Base-by-base conservation (phyloP, 2,888 invertebrate species). In the Automeris io region DNA sequence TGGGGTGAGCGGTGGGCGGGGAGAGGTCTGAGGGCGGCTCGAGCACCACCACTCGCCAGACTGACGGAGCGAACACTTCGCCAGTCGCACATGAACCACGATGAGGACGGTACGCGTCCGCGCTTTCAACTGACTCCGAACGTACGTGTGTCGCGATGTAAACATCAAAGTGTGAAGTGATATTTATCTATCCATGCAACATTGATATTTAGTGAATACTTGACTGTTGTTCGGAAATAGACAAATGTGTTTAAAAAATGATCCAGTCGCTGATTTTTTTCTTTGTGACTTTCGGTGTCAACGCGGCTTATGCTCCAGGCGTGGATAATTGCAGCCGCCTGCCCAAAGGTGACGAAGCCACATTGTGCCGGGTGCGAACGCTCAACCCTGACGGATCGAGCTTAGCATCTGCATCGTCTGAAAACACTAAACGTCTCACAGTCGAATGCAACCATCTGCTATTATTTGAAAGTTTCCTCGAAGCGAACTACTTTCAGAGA, bases 401-500 rank as follows among this genome's bases (percentile, higher is more conserved):
- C 69, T 82, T 92, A 49, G 86, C 87, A 65, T 80, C 89, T 46
- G 76, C 88, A 48, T 78, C 88, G 42, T 61, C 91, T 34, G 95
- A 95, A 64, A 91, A 91, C 36, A 92, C 93, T 25, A 90, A 92
- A 48, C 90, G 89, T 44, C 86, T 96, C 47, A 89, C 90, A 47
- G 88, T 96, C 44, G 90, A 91, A 61, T 96, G 96, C 79, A 93
- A 91, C 77, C 91, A 92, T 62, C 90, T 92, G 54, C 86, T 94
- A 55, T 89, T 93, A 46, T 92, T 92, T 68, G 95, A 95, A 87
- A 95, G 95, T 82, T 90, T 90, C 48, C 80, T 96, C 39, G 90
- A 92, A 45, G 89, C 90, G 7, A 91, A 92, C 60, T 91, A 91
- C 54, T 93, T 95, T 77, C 90, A 91, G 60, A 90, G 92, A 48